Evolutionary conservation across 1,140 invertebrate species (phyloP), one percentile per base, ranked within the genome.

Genomic region (Eupeodes corollae): DNA sequence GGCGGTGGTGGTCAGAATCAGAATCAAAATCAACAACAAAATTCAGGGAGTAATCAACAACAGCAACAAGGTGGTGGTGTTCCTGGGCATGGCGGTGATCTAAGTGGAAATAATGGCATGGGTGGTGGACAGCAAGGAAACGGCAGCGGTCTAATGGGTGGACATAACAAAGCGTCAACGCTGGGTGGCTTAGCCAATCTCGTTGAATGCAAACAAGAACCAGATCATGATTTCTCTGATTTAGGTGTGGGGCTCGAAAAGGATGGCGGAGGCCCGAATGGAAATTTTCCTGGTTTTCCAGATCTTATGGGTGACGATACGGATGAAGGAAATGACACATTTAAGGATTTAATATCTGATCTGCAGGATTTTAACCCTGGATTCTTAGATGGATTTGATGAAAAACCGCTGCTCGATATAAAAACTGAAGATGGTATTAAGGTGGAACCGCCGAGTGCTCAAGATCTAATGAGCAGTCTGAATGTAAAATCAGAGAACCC

Each of bases 301-400:
- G 83, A 88, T 52, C 76, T 86, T 44, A 81, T 88, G 55, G 85
- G 83, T 19, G 88, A 91, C 54, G 87, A 90, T 46, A 81, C 84
- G 6, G 78, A 78, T 46, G 88, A 88, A 51, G 86, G 87, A 53
- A 83, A 86, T 52, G 84, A 86, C 52, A 79, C 85, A 13, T 81
- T 93, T 59, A 90, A 92, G 61, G 87, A 92, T 65, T 78, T 91
- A 51, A 88, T 91, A 46, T 87, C 83, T 2, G 87, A 91, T 66
- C 87, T 91, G 56, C 83, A 83, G 14, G 86, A 84, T 55, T 84
- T 85, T 47, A 77, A 81, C 67, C 80, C 84, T 3, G 86, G 88
- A 58, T 85, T 90, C 53, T 84, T 90, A 76, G 84, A 85, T 50
- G 82, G 87, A 52, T 87, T 90, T 55, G 85, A 88, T 56, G 64